phyloP scores from a whole-genome alignment of 2,888 invertebrate species.

The Microctonus brassicae region DNA sequence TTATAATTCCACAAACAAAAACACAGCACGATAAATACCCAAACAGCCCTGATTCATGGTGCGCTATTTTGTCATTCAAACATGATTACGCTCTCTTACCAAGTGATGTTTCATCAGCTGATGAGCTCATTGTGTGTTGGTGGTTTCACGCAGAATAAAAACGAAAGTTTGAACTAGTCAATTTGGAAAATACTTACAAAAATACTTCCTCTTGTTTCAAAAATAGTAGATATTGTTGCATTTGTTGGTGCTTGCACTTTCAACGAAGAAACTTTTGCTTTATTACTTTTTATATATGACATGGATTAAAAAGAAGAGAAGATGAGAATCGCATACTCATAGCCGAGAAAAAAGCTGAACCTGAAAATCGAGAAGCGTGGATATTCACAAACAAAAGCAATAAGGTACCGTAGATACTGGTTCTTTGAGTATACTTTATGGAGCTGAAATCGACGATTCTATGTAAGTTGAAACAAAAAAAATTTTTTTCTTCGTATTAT shows the following conservation, averaged over 20 bases:
- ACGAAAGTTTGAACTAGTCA: conserved; percentile 40
- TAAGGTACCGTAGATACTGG: conserved; percentile 48
- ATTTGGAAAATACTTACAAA: conserved; percentile 43
- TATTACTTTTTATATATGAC: conserved; percentile 37
- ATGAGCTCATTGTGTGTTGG: conserved; percentile 39
- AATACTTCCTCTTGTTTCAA: conserved; percentile 32
- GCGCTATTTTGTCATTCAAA: too few species aligned
- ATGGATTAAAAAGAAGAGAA: conserved; percentile 22
- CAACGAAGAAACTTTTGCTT: conserved; percentile 50
- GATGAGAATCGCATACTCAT: conserved; percentile 32
- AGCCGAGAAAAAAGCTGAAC: conserved; percentile 37
- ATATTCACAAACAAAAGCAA: conserved; percentile 49
- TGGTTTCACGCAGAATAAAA: conserved; percentile 42
- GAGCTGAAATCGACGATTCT: conserved; percentile 50
- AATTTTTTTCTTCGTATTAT: neutral
- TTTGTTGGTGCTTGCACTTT: conserved; percentile 49
- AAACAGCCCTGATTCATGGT: too few species aligned
- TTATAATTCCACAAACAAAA: too few species aligned
- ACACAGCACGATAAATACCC: too few species aligned
- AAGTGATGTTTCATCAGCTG: conserved; percentile 27
- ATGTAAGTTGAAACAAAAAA: conserved; percentile 41
- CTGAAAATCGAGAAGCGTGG: conserved; percentile 37
- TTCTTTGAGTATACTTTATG: conserved; percentile 47
- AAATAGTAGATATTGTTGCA: conserved; percentile 42
- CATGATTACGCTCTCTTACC: conserved; percentile 26